Conservation (phyloP, 2,888 invertebrate genomes). For the Drosophila nigritarsus region DNA sequence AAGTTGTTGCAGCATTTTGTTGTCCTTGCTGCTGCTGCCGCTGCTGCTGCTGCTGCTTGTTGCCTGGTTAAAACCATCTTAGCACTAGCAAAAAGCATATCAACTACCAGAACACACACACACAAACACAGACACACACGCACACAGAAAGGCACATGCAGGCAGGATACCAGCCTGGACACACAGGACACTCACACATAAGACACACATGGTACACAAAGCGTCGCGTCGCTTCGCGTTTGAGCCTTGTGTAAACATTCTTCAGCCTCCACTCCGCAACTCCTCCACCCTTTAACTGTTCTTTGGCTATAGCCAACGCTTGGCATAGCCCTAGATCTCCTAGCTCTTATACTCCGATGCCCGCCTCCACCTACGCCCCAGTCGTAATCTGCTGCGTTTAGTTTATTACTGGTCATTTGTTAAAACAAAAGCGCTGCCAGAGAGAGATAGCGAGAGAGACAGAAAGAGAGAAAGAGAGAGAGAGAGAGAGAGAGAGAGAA, state of each 20-base stretch:
- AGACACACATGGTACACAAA: slow-evolving; percentile 14
- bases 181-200: slow-evolving; percentile 17
- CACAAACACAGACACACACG: slow-evolving; percentile 6
- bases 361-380: slow-evolving; percentile 22
- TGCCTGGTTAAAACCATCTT: slow-evolving; percentile 70
- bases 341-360: background rate
- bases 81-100: slow-evolving; percentile 52
- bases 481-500: slow-evolving; percentile 1
- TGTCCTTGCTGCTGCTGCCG: slow-evolving; percentile 28
- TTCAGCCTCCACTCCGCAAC: background rate
- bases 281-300: background rate
- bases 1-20: slow-evolving; percentile 70
- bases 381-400: slow-evolving; percentile 69
- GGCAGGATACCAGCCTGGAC: slow-evolving; percentile 13
- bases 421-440: slow-evolving; percentile 56
- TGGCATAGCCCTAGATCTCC: slow-evolving; percentile 6
- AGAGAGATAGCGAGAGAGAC: background rate
- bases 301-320: slow-evolving; percentile 2
- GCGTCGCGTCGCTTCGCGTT: background rate
- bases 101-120: slow-evolving; percentile 38
- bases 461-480: background rate
- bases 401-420: slow-evolving; percentile 73
- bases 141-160: slow-evolving; percentile 7
- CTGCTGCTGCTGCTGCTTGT: slow-evolving; percentile 1
- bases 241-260: background rate